These are phyloP conservation scores for Caerostris darwini DNA, from an alignment of 1,140 invertebrate genomes.

Conservation along the genomic window DNA sequence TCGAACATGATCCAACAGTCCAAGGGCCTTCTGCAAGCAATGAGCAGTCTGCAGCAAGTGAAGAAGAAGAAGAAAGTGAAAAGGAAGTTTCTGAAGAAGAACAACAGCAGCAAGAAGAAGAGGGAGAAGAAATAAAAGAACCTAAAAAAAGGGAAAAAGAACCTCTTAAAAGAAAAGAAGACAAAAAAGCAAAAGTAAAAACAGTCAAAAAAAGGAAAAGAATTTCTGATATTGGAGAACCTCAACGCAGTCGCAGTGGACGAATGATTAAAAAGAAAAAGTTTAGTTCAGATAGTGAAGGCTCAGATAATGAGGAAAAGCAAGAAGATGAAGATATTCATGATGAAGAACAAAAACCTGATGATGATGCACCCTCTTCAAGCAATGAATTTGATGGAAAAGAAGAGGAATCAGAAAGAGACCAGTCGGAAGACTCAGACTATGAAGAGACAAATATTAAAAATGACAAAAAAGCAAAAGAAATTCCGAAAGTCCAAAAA, in stretches of 20 bases:
- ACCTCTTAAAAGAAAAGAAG: slow-evolving; percentile 2
- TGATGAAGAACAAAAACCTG: slow-evolving; percentile 19
- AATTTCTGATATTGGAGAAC: slow-evolving; percentile 24
- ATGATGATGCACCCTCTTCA: slow-evolving; percentile 5
- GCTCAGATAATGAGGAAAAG: slow-evolving; percentile 77
- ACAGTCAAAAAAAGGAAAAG: slow-evolving; percentile 38
- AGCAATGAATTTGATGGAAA: slow-evolving; percentile 31
- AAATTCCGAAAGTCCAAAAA: neutral
- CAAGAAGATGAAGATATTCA: slow-evolving; percentile 68
- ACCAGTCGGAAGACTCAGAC: neutral
- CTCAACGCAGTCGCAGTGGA: slow-evolving; percentile 87
- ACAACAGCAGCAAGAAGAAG: neutral
- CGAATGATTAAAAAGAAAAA: slow-evolving; percentile 89
- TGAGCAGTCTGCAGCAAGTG: neutral
- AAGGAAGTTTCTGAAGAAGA: slow-evolving; percentile 40
- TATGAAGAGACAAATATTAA: neutral
- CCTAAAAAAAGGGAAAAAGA: slow-evolving; percentile 20
- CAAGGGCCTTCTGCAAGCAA: slow-evolving; percentile 57
- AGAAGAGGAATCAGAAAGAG: slow-evolving; percentile 41
- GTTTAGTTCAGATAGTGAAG: slow-evolving; percentile 82
- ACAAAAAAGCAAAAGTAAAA: slow-evolving; percentile 16
- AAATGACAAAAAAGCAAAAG: neutral
- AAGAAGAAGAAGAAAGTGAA: slow-evolving; percentile 30
- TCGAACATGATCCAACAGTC: slow-evolving; percentile 84
- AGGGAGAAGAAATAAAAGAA: slow-evolving; percentile 4